Conservation (phyloP, 2,797 vertebrate species). For the Ptychobarbus kaznakovi region DNA sequence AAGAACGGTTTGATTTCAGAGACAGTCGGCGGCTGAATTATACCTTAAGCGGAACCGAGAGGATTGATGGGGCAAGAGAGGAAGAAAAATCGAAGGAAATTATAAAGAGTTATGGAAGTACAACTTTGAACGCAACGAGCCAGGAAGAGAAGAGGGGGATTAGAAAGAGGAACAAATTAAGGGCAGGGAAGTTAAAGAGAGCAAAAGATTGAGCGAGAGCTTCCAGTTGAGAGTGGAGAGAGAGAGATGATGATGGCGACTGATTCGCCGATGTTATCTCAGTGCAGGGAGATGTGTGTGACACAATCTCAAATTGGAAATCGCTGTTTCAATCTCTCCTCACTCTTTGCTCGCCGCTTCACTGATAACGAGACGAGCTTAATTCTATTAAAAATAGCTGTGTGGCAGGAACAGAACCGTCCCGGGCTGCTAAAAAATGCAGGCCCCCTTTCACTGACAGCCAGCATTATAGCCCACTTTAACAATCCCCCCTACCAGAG, state of each 20-base stretch:
- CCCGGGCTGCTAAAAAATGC: constrained; percentile 51
- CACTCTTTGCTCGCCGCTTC: constrained; percentile 73
- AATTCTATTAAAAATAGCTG: constrained; percentile 83
- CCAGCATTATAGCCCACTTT: constrained; percentile 59
- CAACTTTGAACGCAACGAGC: constrained; percentile 19
- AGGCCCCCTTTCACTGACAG: constrained; percentile 55
- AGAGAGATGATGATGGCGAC: constrained; percentile 72
- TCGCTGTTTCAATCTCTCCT: constrained; percentile 83
- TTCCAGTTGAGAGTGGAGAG: not conserved
- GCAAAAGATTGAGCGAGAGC: constrained; percentile 49
- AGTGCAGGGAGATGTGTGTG: constrained; percentile 76
- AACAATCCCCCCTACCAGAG: constrained; percentile 35
- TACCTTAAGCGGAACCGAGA: constrained; percentile 28
- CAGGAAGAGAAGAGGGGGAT: constrained; percentile 19
- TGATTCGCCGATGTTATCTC: constrained; percentile 80
- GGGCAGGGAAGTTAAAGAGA: constrained; percentile 35
- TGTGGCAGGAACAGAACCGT: constrained; percentile 36
- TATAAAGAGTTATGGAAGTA: constrained; percentile 42
- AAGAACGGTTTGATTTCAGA: constrained; percentile 56
- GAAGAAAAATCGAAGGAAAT: constrained; percentile 60
- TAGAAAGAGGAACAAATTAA: constrained; percentile 54
- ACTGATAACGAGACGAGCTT: constrained; percentile 78
- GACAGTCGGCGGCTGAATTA: constrained; percentile 44
- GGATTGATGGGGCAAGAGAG: constrained; percentile 34
- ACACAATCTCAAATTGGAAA: constrained; percentile 88